phyloP scores from a whole-genome alignment of 2,113 vertebrate genomes.

The Taurulus bubalis region DNA sequence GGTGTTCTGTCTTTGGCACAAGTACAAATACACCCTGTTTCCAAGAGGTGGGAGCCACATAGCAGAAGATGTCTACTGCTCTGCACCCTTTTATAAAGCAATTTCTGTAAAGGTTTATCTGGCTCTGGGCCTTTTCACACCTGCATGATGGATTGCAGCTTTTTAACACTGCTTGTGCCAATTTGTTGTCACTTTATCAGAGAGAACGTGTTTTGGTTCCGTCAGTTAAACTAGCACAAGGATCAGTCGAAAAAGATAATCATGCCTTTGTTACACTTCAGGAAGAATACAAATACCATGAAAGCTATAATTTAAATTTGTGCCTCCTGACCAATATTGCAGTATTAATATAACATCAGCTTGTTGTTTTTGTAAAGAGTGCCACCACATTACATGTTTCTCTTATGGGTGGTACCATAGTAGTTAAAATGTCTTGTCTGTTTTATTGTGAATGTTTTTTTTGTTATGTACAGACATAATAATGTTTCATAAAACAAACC shows the following conservation, averaged over 20 bases:
- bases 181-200: neutral
- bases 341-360: neutral
- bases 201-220: slow-evolving; percentile 10
- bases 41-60: neutral
- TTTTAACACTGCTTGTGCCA: slow-evolving; percentile 1
- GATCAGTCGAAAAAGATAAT: neutral
- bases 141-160: neutral
- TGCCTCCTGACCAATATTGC: neutral
- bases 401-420: neutral
- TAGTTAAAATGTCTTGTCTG: neutral
- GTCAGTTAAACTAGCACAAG: neutral
- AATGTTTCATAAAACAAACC: neutral
- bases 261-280: neutral
- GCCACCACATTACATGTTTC: no score
- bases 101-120: neutral
- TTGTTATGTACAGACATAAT: neutral
- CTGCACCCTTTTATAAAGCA: neutral
- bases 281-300: neutral
- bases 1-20: neutral
- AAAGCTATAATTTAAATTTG: neutral
- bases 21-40: neutral
- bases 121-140: neutral
- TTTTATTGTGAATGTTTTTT: slow-evolving; percentile 7
- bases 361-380: no score
- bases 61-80: neutral